Conservation (phyloP, 2,113 vertebrate species). For the Lathamus discolor region DNA sequence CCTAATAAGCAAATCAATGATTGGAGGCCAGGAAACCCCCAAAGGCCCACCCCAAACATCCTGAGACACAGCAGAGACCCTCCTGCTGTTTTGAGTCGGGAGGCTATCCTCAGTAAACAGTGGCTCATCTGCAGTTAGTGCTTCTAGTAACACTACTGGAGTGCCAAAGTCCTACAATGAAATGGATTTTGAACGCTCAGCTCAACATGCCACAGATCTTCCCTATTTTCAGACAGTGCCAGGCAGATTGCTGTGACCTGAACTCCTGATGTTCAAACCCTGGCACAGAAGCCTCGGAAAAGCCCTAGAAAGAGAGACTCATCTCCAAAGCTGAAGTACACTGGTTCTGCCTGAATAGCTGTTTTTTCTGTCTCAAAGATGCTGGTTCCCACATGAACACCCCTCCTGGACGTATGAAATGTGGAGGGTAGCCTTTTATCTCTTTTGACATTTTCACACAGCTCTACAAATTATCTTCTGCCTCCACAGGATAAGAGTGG, state of each 20-base stretch:
- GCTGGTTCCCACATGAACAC: not conserved
- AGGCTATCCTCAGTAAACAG: not conserved
- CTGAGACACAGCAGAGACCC: not conserved
- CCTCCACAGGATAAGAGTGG: not conserved
- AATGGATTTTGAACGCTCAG: not conserved
- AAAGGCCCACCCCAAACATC: not conserved
- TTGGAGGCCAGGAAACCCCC: not conserved
- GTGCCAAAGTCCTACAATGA: not conserved
- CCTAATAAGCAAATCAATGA: not conserved
- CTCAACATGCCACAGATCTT: rapidly evolving
- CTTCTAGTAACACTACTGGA: not conserved
- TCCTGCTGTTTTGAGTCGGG: rapidly evolving
- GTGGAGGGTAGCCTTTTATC: not conserved
- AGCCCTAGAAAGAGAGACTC: rapidly evolving
- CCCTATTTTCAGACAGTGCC: not conserved
- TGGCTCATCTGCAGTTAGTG: not conserved
- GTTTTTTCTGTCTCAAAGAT: not conserved
- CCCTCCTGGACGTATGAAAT: rapidly evolving
- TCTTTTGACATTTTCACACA: not conserved
- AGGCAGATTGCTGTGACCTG: not conserved
- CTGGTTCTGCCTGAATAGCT: not conserved
- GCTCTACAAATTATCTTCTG: not conserved
- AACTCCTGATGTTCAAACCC: not conserved
- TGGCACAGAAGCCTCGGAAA: rapidly evolving
- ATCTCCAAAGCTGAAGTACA: rapidly evolving